These are phyloP conservation scores for Synanthedon andrenaeformis DNA, from an alignment of 2,888 invertebrate species.

Conservation along the genomic window DNA sequence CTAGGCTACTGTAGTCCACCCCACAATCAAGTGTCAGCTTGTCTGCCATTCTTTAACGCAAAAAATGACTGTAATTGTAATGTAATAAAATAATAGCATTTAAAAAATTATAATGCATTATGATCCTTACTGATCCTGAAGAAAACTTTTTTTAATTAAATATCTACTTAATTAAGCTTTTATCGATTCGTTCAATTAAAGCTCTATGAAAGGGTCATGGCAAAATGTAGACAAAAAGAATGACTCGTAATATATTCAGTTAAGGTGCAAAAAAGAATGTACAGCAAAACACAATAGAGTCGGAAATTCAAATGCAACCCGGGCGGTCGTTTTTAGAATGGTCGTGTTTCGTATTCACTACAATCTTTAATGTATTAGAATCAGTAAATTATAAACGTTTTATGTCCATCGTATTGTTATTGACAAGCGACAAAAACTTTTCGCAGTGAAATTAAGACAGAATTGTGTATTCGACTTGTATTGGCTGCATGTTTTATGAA, in stretches of 20 bases:
- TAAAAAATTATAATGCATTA: too few relatives aligned
- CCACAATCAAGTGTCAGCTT: too few relatives aligned
- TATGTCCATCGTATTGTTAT: constrained; percentile 46
- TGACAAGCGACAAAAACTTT: constrained; percentile 31
- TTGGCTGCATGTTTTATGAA: not conserved
- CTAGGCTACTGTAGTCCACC: too few relatives aligned
- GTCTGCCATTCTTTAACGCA: too few relatives aligned
- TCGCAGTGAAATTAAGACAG: not conserved
- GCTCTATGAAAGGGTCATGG: too few relatives aligned
- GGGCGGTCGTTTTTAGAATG: constrained; percentile 64
- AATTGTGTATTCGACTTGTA: not conserved
- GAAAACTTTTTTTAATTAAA: not conserved
- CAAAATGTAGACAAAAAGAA: too few relatives aligned
- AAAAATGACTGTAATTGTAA: too few relatives aligned
- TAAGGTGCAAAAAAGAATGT: constrained; percentile 66
- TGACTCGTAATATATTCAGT: constrained; percentile 33
- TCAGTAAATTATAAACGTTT: constrained; percentile 61
- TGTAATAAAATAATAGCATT: too few relatives aligned
- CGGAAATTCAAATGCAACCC: constrained; percentile 55
- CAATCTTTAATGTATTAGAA: constrained; percentile 70
- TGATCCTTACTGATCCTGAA: not conserved
- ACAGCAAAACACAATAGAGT: constrained; percentile 62
- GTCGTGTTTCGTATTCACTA: constrained; percentile 39
- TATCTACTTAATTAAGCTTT: not conserved
- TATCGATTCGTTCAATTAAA: not conserved